phyloP scores from a whole-genome alignment of 2,888 invertebrate genomes.

The Eupithecia subfuscata region DNA sequence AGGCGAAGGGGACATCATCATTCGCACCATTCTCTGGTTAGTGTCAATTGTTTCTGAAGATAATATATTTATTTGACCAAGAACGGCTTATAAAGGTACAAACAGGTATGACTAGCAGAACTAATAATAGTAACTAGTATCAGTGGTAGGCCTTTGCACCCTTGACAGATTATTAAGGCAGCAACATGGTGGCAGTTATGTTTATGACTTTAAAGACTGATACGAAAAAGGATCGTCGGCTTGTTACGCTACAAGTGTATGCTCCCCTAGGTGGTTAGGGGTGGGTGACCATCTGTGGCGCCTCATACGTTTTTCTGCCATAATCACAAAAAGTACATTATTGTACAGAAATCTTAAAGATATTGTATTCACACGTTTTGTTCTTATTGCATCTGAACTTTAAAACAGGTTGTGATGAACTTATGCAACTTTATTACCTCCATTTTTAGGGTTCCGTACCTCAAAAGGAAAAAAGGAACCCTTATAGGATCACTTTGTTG shows the following conservation, averaged over 20 bases:
- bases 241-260: background rate
- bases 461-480: no score
- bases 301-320: background rate
- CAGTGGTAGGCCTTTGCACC: background rate
- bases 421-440: background rate
- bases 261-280: background rate
- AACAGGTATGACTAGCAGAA: background rate
- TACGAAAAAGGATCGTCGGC: background rate
- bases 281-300: background rate
- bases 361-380: background rate
- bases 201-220: background rate
- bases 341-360: background rate
- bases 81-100: background rate
- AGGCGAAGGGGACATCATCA: constrained; percentile 73
- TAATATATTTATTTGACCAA: background rate
- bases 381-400: background rate
- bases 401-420: constrained; percentile 4
- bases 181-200: background rate
- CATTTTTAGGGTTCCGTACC: no score
- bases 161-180: background rate
- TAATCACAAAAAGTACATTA: background rate
- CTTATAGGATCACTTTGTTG: no score
- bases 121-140: background rate
- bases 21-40: constrained; percentile 71
- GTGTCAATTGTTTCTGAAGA: constrained; percentile 16